phyloP scores from a whole-genome alignment of 1,140 invertebrate genomes.

The Riptortus pedestris region DNA sequence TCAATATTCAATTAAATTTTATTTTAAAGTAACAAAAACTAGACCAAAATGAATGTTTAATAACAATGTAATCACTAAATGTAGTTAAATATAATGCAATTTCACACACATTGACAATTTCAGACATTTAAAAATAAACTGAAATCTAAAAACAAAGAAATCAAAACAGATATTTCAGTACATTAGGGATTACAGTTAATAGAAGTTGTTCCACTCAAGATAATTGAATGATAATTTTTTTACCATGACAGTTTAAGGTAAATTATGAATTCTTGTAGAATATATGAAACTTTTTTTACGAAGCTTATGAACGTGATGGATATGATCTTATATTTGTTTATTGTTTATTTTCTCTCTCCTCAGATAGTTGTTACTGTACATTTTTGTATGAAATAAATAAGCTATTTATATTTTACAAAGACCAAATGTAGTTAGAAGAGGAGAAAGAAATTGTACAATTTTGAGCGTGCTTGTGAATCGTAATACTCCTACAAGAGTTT shows the following conservation, averaged over 20 bases:
- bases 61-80: too few relatives aligned
- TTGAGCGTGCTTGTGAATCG: conserved; percentile 6
- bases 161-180: too few relatives aligned
- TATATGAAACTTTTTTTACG: conserved; percentile 27
- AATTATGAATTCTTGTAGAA: conserved; percentile 18
- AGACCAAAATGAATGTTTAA: too few relatives aligned
- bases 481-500: conserved; percentile 65
- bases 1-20: too few relatives aligned
- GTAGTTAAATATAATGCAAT: too few relatives aligned
- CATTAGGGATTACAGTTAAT: too few relatives aligned
- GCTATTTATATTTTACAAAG: conserved; percentile 13
- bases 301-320: conserved; percentile 33
- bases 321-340: conserved; percentile 16
- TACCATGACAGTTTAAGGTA: conserved; percentile 24
- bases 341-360: conserved; percentile 2
- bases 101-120: too few relatives aligned
- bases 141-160: too few relatives aligned
- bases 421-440: not conserved
- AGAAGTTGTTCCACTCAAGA: too few relatives aligned
- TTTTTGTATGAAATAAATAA: not conserved
- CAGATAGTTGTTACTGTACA: not conserved
- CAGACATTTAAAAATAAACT: too few relatives aligned
- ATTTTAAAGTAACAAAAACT: too few relatives aligned
- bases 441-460: conserved; percentile 1
- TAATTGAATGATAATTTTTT: too few relatives aligned